phyloP scores from a whole-genome alignment of 2,113 vertebrate genomes.

The Epinephelus cyanopodus region DNA sequence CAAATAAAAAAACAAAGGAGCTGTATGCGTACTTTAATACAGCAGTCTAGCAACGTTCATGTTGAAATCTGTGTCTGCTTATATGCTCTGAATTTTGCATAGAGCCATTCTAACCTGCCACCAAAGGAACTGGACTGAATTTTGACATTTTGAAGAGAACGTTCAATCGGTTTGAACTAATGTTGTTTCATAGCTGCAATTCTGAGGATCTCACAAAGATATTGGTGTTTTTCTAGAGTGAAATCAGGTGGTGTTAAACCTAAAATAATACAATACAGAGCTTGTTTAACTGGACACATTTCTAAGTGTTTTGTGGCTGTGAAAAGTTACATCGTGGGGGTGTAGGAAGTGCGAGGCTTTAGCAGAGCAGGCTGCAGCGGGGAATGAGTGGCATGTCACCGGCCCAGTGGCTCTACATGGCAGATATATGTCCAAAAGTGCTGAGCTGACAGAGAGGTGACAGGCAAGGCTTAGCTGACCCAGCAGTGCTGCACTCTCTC shows the following conservation, averaged over 20 bases:
- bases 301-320: background rate
- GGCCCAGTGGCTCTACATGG: constrained; percentile 56
- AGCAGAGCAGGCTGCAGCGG: constrained; percentile 6
- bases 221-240: background rate
- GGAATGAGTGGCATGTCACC: constrained; percentile 64
- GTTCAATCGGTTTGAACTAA: background rate
- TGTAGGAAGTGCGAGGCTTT: constrained; percentile 23
- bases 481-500: constrained; percentile 70
- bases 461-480: constrained; percentile 78
- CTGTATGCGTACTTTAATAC: too few species aligned
- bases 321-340: background rate
- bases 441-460: constrained; percentile 77
- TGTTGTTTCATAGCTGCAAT: background rate
- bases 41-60: too few species aligned
- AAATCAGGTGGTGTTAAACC: background rate
- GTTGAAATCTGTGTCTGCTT: too few species aligned
- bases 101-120: too few species aligned
- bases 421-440: constrained; percentile 77
- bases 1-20: too few species aligned
- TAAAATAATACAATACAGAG: background rate
- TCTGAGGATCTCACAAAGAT: background rate
- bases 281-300: background rate
- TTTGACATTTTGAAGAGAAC: background rate
- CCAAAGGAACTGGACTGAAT: background rate
- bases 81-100: too few species aligned